Evolutionary conservation across 2,113 vertebrate genomes (phyloP), one percentile per base, ranked within the genome.

Genomic region (Alectura lathami): DNA sequence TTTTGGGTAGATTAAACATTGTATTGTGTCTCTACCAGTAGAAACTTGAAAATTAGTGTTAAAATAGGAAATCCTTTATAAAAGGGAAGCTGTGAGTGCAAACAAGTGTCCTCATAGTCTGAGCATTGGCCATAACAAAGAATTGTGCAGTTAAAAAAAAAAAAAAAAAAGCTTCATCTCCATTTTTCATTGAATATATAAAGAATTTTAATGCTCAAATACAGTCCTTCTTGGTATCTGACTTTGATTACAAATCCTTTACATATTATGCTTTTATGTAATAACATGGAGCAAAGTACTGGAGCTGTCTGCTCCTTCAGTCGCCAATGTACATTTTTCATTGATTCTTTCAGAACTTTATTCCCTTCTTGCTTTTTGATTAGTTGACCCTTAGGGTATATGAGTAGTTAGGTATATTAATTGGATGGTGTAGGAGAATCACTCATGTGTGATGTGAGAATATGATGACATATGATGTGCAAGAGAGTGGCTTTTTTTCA

Each of bases 381-480:
- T 94, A 87, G 76, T 89, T 93, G 84, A 81, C 24, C 72, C 63
- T 9, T 78, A 84, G 43, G 8, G 24, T 57, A 13, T 85, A 43
- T 87, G 43, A 78, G 9, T 73, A 68, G 48, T 53, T 89, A 77
- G 50, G n/a, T 91, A 30, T 88, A 54, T 81, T 82, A 70, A 57
- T 64, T 93, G 79, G 48, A 34, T 89, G 94, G 86, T 73, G 36
- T 57, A 86, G 68, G 56, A 94, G 64, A 79, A 83, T 79, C 91
- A 27, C 67, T 94, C 38, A 51, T 56, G 38, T 91, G 50, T 86
- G 22, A 53, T 74, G 54, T 90, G 54, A 74, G 59, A 69, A 14
- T 48, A 27, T 50, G 83, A 47, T 93, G 95, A 96, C 67, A 51
- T 87, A 96, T 13, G 47, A 91, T 92, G 86, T 97, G 84, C 86